Evolutionary conservation across 1,140 invertebrate species (phyloP).

Genomic region (Drosophila teissieri): DNA sequence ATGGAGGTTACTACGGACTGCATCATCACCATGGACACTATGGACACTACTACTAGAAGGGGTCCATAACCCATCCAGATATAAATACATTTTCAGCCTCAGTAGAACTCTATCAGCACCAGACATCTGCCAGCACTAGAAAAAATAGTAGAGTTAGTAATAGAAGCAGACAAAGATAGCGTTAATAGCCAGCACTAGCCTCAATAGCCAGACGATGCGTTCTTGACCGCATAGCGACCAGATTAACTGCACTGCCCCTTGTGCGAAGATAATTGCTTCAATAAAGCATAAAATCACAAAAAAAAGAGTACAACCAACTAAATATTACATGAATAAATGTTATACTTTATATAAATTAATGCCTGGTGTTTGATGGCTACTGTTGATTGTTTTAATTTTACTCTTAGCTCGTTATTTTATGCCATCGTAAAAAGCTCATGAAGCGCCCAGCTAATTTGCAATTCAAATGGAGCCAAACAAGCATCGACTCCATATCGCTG

Average conservation of each 20-base stretch:
- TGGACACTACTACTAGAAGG: constrained; percentile 70
- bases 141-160: constrained; percentile 17
- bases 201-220: constrained; percentile 51
- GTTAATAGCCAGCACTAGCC: constrained; percentile 39
- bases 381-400: constrained; percentile 44
- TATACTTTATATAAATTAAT: constrained; percentile 50
- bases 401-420: constrained; percentile 43
- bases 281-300: constrained; percentile 71
- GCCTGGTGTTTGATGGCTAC: constrained; percentile 37
- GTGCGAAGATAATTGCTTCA: constrained; percentile 77
- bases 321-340: constrained; percentile 57
- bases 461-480: constrained; percentile 41
- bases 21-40: constrained; percentile 78
- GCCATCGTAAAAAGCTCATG: constrained; percentile 42
- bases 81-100: constrained; percentile 18
- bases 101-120: constrained; percentile 27
- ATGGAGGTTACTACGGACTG: constrained; percentile 60
- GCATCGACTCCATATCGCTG: constrained; percentile 40
- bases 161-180: constrained; percentile 32
- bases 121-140: constrained; percentile 18
- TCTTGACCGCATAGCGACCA: constrained; percentile 50
- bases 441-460: constrained; percentile 38
- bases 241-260: constrained; percentile 53
- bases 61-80: not conserved
- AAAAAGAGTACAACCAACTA: constrained; percentile 50